A percentile compares a stretch with the other conserved stretches of the same genome.
These are phyloP conservation scores for Diploscapter pachys DNA, from an alignment of 1,140 invertebrate genomes.

Conservation along the genomic window DNA sequence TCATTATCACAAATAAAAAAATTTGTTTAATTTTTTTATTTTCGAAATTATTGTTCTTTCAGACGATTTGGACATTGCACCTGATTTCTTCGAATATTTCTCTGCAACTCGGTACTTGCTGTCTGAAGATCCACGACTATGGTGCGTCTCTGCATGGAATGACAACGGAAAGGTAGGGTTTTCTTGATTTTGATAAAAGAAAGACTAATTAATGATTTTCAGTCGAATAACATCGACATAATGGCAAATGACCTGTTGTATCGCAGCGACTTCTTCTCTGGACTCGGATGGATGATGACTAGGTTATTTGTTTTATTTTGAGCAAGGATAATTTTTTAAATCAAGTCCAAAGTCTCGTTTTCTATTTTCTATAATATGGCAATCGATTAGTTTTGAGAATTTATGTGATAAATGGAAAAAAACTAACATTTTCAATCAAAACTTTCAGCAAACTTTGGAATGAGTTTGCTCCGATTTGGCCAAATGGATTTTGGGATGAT, in stretches of 20 bases:
- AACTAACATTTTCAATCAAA: too few relatives aligned
- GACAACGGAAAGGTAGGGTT: constrained; percentile 83
- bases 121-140: constrained; percentile 77
- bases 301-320: constrained; percentile 31
- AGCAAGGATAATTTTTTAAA: background rate
- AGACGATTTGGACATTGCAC: constrained; percentile 93
- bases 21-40: too few relatives aligned
- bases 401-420: too few relatives aligned
- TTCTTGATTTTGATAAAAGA: background rate
- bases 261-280: constrained; percentile 96
- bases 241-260: constrained; percentile 66
- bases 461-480: constrained; percentile 83
- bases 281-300: constrained; percentile 78
- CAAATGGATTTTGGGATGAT: constrained; percentile 96
- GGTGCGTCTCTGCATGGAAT: constrained; percentile 87
- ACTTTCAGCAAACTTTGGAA: constrained; percentile 70
- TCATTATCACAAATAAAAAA: too few relatives aligned
- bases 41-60: constrained; percentile 51
- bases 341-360: too few relatives aligned
- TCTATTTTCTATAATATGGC: too few relatives aligned
- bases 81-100: constrained; percentile 97
- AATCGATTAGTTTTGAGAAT: too few relatives aligned
- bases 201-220: background rate
- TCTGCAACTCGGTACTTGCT: constrained; percentile 82
- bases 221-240: constrained; percentile 19